Conservation (phyloP, 1,140 invertebrate genomes). For the Conopomorpha cramerella region DNA sequence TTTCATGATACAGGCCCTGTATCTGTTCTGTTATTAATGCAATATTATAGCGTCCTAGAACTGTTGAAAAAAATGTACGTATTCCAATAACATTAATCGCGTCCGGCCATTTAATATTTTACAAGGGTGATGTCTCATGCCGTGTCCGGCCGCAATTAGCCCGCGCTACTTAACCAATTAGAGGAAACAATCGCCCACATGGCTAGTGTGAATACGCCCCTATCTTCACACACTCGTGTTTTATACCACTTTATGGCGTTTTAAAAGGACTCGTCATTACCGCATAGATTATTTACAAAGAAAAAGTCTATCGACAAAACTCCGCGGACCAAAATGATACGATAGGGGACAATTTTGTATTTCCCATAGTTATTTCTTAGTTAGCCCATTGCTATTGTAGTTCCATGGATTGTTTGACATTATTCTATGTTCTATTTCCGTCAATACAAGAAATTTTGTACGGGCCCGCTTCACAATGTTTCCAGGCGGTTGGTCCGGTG, state of each 20-base stretch:
- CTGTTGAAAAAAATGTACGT: too few species aligned
- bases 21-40: too few species aligned
- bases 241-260: slow-evolving; percentile 38
- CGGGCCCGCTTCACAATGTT: too few species aligned
- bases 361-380: too few species aligned
- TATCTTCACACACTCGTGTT: slow-evolving; percentile 40
- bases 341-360: slow-evolving; percentile 51
- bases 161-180: slow-evolving; percentile 52
- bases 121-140: too few species aligned
- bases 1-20: neutral
- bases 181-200: slow-evolving; percentile 54
- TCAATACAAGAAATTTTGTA: too few species aligned
- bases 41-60: too few species aligned
- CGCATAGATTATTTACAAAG: slow-evolving; percentile 29
- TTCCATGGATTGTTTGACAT: slow-evolving; percentile 22
- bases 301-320: slow-evolving; percentile 25
- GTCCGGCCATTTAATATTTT: too few species aligned
- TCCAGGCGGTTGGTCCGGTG: too few species aligned
- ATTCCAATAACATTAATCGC: neutral
- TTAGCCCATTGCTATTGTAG: slow-evolving; percentile 30
- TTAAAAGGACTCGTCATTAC: slow-evolving; percentile 46
- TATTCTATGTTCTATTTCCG: too few species aligned
- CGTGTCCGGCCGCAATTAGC: slow-evolving; percentile 44
- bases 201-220: slow-evolving; percentile 43
- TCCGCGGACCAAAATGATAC: slow-evolving; percentile 19